Base-by-base conservation (phyloP, 2,113 vertebrate genomes). In the Centropus bengalensis region DNA sequence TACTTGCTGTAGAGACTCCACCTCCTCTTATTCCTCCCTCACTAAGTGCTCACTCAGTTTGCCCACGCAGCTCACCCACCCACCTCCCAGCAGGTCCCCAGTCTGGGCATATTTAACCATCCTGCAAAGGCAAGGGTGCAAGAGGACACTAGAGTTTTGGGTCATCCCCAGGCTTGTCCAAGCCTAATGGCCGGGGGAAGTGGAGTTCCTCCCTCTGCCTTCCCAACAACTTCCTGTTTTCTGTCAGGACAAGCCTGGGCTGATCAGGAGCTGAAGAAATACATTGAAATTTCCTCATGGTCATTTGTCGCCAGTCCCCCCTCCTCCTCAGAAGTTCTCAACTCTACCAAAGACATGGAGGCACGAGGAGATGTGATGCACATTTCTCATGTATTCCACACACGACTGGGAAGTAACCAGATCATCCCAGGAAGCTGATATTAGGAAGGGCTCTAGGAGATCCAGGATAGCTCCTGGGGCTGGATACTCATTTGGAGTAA, bases 191-290 rank as follows among this genome's bases (percentile, higher is more conserved):
- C 2, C 52, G 14, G 22, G 2, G 6, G 22, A 69, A 10, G 24
- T 52, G 15, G 17, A 94, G 27, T n/a, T 69, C 1, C 1, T 33
- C n/a, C 60, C 58, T 28, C 33, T 63, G 36, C 42, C 51, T 73
- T 79, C 42, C 68, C 59, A 82, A 49, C 42, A 54, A 36, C 49
- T 62, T 69, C 62, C n/a, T 91, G 54, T 54, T 51, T 96, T 64
- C 58, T 73, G 30, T 15, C 52, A 75, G 51, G 60, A 78, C 1
- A 4, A 85, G 49, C 28, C 49, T 40, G 22, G 54, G 32, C 14
- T 67, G 44, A 71, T 45, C 70, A 73, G 54, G 17, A 76, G n/a
- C 71, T 49, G 26, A 79, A 94, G 55, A 76, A 79, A 68, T 3
- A 64, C 1, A 38, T 4, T 55, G 71, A 54, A 4, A 42, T 90